Conservation (phyloP, 2,888 invertebrate species). For the Machimus atricapillus region DNA sequence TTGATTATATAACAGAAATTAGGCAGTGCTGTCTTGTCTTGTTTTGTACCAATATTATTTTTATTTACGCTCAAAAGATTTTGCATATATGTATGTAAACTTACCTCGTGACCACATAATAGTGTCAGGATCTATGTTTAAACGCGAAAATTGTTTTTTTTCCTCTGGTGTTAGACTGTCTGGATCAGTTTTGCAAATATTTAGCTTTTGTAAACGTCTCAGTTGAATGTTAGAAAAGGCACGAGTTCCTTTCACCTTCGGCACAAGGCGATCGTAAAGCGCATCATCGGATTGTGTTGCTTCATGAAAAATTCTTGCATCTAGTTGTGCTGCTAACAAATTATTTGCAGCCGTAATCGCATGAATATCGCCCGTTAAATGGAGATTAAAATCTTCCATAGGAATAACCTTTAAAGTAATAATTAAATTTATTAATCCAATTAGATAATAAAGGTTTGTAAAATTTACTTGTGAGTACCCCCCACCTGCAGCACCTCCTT, state of each 20-base stretch:
- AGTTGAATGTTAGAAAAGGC: constrained; percentile 89
- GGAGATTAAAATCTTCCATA: constrained; percentile 99
- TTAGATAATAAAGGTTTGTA: not conserved
- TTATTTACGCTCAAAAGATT: not conserved
- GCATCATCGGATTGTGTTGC: constrained; percentile 86
- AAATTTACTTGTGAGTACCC: constrained; percentile 86
- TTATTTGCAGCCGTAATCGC: constrained; percentile 99
- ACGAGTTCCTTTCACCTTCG: constrained; percentile 78
- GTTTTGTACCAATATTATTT: too few relatives aligned
- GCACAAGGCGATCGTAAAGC: constrained; percentile 88
- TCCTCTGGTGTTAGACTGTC: constrained; percentile 81
- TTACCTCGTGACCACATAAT: constrained; percentile 93
- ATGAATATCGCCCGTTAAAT: constrained; percentile 97
- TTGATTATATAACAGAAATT: too few relatives aligned
- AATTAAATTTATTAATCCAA: not conserved
- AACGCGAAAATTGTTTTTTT: constrained; percentile 77
- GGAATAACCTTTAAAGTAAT: constrained; percentile 75
- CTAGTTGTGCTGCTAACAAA: constrained; percentile 95
- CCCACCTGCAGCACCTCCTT: constrained; percentile 98
- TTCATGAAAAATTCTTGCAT: constrained; percentile 97
- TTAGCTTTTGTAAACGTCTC: constrained; percentile 73
- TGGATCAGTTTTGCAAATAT: constrained; percentile 87
- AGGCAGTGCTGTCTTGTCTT: too few relatives aligned
- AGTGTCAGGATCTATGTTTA: constrained; percentile 88
- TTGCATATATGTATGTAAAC: constrained; percentile 34